Conservation (phyloP, 2,113 vertebrate genomes). For the Semnornis frantzii region DNA sequence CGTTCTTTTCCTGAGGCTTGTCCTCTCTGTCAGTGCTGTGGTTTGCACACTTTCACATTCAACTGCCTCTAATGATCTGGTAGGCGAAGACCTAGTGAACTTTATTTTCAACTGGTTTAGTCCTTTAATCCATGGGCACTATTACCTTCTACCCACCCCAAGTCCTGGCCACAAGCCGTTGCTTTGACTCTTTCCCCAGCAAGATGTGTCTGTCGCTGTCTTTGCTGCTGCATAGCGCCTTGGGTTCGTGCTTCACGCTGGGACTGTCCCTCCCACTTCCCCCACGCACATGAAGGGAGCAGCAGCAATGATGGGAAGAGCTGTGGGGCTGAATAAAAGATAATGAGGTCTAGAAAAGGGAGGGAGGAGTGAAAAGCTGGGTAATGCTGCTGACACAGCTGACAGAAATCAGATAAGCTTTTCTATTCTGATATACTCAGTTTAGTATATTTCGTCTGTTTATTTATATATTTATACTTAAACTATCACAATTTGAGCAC, state of each 20-base stretch:
- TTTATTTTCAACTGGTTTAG: background rate
- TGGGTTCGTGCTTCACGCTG: background rate
- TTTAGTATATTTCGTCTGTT: background rate
- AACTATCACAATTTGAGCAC: background rate
- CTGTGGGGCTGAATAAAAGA: background rate
- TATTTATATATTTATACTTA: background rate
- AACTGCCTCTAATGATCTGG: background rate
- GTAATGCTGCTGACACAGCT: background rate
- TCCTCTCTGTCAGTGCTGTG: accelerated
- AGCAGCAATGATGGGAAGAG: background rate
- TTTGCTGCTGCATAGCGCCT: background rate
- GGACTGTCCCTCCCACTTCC: background rate
- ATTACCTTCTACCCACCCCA: background rate
- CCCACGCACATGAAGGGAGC: accelerated
- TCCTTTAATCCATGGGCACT: background rate
- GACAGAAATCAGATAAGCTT: background rate
- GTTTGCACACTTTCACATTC: background rate
- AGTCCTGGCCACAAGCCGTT: background rate
- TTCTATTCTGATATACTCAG: background rate
- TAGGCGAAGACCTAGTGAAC: background rate
- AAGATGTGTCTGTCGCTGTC: background rate
- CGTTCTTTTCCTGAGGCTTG: background rate
- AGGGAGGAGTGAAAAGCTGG: background rate
- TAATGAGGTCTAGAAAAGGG: background rate
- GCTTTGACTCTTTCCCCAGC: background rate